These are phyloP conservation scores for Alexandromys oeconomus DNA, from an alignment of 2,797 vertebrate species.

Conservation along the genomic window DNA sequence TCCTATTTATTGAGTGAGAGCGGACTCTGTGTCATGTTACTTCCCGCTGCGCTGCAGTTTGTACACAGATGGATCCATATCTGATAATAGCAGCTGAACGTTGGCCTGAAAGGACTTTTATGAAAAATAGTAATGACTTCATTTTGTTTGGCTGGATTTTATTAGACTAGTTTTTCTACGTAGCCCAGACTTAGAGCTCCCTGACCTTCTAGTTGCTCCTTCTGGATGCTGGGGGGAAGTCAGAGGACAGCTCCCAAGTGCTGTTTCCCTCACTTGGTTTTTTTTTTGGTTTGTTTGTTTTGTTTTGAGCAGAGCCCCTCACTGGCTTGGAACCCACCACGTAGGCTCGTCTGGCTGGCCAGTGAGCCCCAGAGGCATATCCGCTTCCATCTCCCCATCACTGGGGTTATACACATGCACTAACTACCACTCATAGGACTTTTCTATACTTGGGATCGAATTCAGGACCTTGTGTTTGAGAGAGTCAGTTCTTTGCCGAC, in stretches of 20 bases:
- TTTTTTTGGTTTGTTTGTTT: not conserved
- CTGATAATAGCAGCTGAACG: not conserved
- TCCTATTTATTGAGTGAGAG: not conserved
- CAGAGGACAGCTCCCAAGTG: not conserved
- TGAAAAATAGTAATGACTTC: constrained; percentile 33
- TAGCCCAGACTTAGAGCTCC: not conserved
- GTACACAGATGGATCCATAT: not conserved
- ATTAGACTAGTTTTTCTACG: not conserved
- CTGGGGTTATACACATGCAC: not conserved
- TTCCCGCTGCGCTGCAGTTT: not conserved
- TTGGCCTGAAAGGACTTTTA: not conserved
- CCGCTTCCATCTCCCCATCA: too few relatives aligned
- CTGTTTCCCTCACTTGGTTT: not conserved
- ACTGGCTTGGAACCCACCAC: not conserved
- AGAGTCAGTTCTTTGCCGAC: not conserved
- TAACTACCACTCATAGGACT: not conserved
- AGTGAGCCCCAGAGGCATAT: not conserved
- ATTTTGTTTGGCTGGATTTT: not conserved
- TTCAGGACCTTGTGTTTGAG: not conserved
- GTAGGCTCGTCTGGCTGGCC: not conserved
- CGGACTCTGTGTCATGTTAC: not conserved
- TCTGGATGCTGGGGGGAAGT: not conserved
- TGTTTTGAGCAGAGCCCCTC: not conserved
- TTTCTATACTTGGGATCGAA: not conserved
- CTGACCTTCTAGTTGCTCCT: not conserved